Base-by-base conservation (phyloP, 1,140 invertebrate species). In the Ptiloglossa arizonensis region DNA sequence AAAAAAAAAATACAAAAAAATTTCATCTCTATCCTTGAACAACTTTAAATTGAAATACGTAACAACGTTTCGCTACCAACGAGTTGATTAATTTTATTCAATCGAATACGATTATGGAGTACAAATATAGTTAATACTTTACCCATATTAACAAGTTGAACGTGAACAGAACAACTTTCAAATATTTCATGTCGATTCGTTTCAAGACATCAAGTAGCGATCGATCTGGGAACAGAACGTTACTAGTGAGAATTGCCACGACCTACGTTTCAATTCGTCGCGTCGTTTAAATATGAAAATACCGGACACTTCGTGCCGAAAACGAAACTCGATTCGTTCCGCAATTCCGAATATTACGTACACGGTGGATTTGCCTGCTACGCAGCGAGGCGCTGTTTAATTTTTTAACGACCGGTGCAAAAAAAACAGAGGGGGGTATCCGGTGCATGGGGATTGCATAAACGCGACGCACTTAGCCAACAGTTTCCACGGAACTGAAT, bases 101-200 rank as follows among this genome's bases (percentile, higher is more conserved):
- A 74, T 59, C 19, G n/a, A 64, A 35, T 19, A 8, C 38, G n/a
- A n/a, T n/a, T n/a, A n/a, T n/a, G n/a, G n/a, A n/a, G n/a, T n/a
- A n/a, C n/a, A n/a, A n/a, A n/a, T n/a, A n/a, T n/a, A n/a, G n/a
- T 74, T 27, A 24, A 75, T 75, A 75, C 73, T 87, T 93, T 92
- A 94, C 94, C 94, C 93, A 94, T 90, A 94, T 94, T 60, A 94
- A 79, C 46, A 94, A 84, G 86, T 94, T 94, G 89, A 94, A 93
- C 6, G 90, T 85, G 60, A 94, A 91, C 73, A 94, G 89, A 27
- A 91, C 89, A 73, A 91, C 88, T 88, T 94, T 94, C 73, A 93
- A 91, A 80, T 91, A 90, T 86, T 92, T 92, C 91, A 92, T 92
- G 50, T 76, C 71, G 80, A 75, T 56, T 78, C 38, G 79, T 78